A percentile compares a stretch with the other conserved stretches of the same genome.
Evolutionary conservation across 2,888 invertebrate genomes (phyloP).

Genomic region (Octodonta nipae): DNA sequence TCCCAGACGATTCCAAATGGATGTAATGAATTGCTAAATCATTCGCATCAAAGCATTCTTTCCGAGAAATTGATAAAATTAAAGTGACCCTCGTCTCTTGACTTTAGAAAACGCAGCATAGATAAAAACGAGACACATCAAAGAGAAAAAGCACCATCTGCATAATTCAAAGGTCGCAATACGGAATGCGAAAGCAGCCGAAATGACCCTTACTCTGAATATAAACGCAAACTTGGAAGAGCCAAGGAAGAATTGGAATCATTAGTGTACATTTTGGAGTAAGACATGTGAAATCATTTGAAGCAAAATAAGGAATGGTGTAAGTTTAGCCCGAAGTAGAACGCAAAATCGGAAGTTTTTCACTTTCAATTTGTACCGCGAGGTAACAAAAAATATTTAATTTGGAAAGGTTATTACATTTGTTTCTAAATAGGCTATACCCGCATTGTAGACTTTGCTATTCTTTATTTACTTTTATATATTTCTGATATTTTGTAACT

Average conservation of each 20-base stretch:
- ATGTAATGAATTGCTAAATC: conserved; percentile 1
- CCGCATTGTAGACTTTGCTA: too few species aligned
- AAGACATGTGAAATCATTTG: too few species aligned
- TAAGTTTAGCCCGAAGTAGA: too few species aligned
- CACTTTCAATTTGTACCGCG: too few species aligned
- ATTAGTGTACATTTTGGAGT: neutral
- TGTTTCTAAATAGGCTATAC: too few species aligned
- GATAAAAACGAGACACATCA: conserved; percentile 1
- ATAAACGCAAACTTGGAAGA: neutral
- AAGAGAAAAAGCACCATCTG: neutral
- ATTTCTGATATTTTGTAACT: too few species aligned
- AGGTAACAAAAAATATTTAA: too few species aligned
- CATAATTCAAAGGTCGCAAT: conserved; percentile 1
- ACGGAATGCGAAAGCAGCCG: neutral
- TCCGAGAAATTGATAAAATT: conserved; percentile 1
- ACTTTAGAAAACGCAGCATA: neutral
- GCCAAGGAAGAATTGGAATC: neutral
- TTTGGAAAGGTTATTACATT: too few species aligned
- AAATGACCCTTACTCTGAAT: neutral
- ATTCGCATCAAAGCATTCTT: conserved; percentile 2
- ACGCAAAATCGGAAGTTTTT: too few species aligned
- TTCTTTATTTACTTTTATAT: too few species aligned
- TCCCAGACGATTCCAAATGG: too few species aligned
- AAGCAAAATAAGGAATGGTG: too few species aligned
- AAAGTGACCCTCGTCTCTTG: neutral